Evolutionary conservation across 2,113 vertebrate genomes (phyloP).

Genomic region (Diadophis punctatus): DNA sequence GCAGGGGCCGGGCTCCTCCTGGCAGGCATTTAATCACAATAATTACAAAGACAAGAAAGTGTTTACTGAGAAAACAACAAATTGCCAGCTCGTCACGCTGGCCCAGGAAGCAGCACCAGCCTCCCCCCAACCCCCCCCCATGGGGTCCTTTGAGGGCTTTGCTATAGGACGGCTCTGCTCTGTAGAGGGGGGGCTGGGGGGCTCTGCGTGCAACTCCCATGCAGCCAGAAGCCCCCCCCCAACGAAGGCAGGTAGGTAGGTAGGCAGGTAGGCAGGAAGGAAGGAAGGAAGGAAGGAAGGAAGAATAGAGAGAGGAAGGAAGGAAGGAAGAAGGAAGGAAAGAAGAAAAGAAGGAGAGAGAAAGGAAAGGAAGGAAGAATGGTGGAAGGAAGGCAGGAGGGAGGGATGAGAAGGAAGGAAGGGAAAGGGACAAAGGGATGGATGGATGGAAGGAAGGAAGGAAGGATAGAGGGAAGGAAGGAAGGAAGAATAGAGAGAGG

Average conservation of each 20-base stretch:
- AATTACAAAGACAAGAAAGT: constrained; percentile 71
- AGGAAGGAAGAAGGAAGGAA: background rate
- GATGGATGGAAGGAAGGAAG: no score
- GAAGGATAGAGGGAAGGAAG: no score
- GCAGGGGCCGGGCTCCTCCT: constrained; percentile 30
- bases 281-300: background rate
- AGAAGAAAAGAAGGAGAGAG: no score
- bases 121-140: constrained; percentile 36
- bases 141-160: background rate
- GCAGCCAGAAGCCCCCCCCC: background rate
- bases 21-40: constrained; percentile 63
- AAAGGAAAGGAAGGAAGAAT: no score
- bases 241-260: background rate
- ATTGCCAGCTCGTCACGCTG: constrained; percentile 57
- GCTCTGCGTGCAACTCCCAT: background rate
- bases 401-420: background rate
- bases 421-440: no score
- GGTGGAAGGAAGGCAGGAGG: background rate
- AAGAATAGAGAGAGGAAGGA: background rate
- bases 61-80: constrained; percentile 61
- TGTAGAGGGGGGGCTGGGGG: background rate
- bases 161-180: background rate
- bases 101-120: constrained; percentile 37
- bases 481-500: no score
- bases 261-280: background rate